Evolutionary conservation across 2,888 invertebrate genomes (phyloP), one percentile per base, ranked within the genome.

Genomic region (Cryptus viduatorius): DNA sequence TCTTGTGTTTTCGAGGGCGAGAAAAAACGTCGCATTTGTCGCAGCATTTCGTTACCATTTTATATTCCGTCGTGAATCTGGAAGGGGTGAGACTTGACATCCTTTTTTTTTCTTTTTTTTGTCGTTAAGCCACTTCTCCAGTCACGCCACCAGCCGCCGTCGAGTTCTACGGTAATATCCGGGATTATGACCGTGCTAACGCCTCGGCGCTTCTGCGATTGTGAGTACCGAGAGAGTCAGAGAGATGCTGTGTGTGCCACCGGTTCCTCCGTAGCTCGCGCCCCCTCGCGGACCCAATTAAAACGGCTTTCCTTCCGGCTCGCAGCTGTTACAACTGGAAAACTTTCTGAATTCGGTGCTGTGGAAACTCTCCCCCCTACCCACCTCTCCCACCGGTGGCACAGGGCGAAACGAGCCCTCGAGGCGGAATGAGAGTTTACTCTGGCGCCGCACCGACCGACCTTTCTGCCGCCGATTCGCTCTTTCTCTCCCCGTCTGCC

Each of bases 311-410:
- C 86, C 89, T 86, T 87, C 83, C 82, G 82, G 87, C 86, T 88
- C 84, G 86, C 90, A 89, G 90, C 89, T 89, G 89, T 88, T 90
- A 73, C 88, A 87, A 86, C 86, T 85, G 83, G 83, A 86, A 88
- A 90, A 91, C 87, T 90, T 90, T 88, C 82, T 76, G 87, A 86
- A 90, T 88, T 88, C 82, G 68, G 79, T 65, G 42, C 79, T 67
- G 76, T 79, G 81, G 73, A 79, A 76, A 79, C 71, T 85, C 61
- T n/a, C 73, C 68, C 7, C 8, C 37, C 37, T 8, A 1, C 37
- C 37, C 37, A 37, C 37, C 37, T 37, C 37, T 8, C 37, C 37
- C 37, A 37, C 37, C 76, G 78, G 71, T 82, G 75, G 59, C 64
- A 3, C 61, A 29, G 69, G 48, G 50, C 68, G 75, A 82, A 64